phyloP scores from a whole-genome alignment of 2,797 vertebrate species.

The Adelosebastes latens region DNA sequence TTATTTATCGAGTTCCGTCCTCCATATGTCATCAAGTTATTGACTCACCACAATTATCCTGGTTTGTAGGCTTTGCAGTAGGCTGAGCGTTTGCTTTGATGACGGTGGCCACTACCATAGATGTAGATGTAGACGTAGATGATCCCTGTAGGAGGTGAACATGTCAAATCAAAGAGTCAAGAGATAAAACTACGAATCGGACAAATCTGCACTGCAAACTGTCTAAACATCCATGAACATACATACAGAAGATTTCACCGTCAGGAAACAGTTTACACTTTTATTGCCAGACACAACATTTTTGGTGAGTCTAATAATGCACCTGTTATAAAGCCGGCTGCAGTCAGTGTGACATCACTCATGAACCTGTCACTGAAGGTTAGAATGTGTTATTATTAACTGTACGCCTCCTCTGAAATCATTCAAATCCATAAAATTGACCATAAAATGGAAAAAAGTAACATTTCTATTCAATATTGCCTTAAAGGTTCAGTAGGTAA shows the following conservation, averaged over 20 bases:
- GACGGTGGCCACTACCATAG: background rate
- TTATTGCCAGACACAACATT: background rate
- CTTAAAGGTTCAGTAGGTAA: too few species aligned
- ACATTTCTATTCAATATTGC: background rate
- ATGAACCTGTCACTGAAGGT: background rate
- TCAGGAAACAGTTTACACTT: background rate
- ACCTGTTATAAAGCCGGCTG: background rate
- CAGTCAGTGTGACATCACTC: background rate
- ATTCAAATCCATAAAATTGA: background rate
- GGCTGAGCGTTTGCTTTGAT: background rate
- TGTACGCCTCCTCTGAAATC: background rate
- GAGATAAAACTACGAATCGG: background rate
- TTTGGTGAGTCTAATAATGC: background rate
- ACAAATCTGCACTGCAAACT: background rate
- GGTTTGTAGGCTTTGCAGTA: background rate
- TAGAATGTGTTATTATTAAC: background rate
- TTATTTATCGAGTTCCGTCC: too few species aligned
- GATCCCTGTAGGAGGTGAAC: background rate
- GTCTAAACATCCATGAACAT: background rate
- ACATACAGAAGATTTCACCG: too few species aligned
- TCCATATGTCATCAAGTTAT: background rate
- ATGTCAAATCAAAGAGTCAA: background rate
- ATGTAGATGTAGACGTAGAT: too few species aligned
- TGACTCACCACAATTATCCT: background rate
- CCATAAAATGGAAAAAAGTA: background rate